phyloP scores from a whole-genome alignment of 2,113 vertebrate genomes.

The Halcyon senegalensis region DNA sequence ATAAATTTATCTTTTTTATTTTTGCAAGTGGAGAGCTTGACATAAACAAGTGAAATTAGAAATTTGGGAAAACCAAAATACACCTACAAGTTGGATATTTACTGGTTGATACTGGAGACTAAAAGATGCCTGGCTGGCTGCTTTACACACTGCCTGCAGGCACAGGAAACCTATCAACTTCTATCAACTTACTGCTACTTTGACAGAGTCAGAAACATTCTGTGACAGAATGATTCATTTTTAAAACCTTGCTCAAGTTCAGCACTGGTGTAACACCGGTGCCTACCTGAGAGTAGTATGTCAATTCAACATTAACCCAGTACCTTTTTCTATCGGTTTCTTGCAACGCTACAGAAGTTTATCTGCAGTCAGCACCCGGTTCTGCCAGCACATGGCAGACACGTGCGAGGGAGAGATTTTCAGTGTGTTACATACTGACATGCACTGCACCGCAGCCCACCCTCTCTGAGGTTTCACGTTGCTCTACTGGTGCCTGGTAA shows the following conservation, averaged over 20 bases:
- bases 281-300: not conserved
- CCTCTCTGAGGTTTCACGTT: not conserved
- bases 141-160: not conserved
- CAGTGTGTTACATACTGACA: not conserved
- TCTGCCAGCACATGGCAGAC: not conserved
- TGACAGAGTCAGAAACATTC: not conserved
- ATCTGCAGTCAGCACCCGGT: not conserved
- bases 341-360: not conserved
- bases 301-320: not conserved
- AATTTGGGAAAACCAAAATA: not conserved
- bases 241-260: not conserved
- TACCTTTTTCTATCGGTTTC: not conserved
- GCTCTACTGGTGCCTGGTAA: not conserved
- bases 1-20: not conserved
- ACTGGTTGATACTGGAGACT: not conserved
- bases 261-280: not conserved
- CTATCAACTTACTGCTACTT: not conserved
- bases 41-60: not conserved
- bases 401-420: not conserved
- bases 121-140: not conserved
- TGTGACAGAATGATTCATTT: fast-evolving
- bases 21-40: not conserved
- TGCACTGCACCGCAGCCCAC: not conserved
- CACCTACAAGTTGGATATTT: not conserved
- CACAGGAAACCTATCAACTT: not conserved